Percentiles rank a stretch among this genome's conserved stretches.
phyloP scores from a whole-genome alignment of 2,888 invertebrate species.

The Liodrosophila aerea region DNA sequence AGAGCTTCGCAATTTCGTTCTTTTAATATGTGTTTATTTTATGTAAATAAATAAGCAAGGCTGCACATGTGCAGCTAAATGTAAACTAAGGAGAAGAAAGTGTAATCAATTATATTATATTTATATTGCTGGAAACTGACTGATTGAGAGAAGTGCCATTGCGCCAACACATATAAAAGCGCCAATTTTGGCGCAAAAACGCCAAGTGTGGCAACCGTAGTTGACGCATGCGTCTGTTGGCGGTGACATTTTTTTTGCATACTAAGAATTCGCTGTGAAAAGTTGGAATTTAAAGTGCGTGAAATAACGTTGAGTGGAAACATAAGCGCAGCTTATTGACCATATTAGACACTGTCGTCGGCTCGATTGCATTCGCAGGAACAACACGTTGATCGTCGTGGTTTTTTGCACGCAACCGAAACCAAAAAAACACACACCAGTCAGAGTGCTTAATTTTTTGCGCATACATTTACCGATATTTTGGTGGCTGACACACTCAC shows the following conservation, averaged over 20 bases:
- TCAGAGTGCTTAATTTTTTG: conserved; percentile 48
- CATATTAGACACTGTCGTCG: conserved; percentile 33
- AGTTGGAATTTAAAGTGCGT: conserved; percentile 53
- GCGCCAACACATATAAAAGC: no score
- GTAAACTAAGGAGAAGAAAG: no score
- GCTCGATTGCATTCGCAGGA: conserved; percentile 36
- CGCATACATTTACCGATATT: conserved; percentile 69
- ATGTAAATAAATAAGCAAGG: no score
- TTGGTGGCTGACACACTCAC: conserved; percentile 39
- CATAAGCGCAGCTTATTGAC: conserved; percentile 28
- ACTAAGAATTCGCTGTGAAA: conserved; percentile 51
- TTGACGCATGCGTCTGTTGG: conserved; percentile 52
- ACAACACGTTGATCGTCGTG: conserved; percentile 63
- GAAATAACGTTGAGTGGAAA: conserved; percentile 37
- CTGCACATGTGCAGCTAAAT: no score
- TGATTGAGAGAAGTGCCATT: no score
- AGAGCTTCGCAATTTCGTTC: no score
- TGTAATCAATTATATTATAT: no score
- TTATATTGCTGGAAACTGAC: no score
- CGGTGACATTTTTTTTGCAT: conserved; percentile 57
- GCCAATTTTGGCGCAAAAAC: conserved; percentile 32
- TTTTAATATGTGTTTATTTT: no score
- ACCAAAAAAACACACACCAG: no score
- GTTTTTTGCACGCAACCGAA: conserved; percentile 51
- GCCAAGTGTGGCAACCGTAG: not conserved